Evolutionary conservation across 2,113 vertebrate species (phyloP).

Genomic region (Ageneiosus marmoratus): DNA sequence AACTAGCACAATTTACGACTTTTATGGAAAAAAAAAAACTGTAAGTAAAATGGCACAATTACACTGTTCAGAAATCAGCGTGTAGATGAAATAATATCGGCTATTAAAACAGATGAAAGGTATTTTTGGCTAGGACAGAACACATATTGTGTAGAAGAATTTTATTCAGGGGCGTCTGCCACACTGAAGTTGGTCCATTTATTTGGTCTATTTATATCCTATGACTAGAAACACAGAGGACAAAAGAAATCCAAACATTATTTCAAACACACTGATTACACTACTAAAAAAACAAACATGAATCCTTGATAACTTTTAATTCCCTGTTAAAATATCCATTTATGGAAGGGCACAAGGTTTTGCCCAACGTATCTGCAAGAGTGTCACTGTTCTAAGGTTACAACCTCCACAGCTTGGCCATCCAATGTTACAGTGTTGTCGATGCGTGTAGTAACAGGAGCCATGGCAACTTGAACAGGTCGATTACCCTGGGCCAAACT

Average conservation of each 20-base stretch:
- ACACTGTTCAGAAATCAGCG: slow-evolving; percentile 25
- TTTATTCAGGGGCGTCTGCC: slow-evolving; percentile 3
- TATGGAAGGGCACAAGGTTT: slow-evolving; percentile 56
- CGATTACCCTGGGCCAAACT: slow-evolving; percentile 96
- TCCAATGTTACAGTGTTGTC: slow-evolving; percentile 94
- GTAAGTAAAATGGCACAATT: slow-evolving; percentile 29
- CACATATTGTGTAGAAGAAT: slow-evolving; percentile 41
- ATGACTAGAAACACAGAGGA: slow-evolving; percentile 52
- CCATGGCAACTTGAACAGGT: slow-evolving; percentile 97
- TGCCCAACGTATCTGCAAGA: slow-evolving; percentile 46
- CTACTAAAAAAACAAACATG: slow-evolving; percentile 64
- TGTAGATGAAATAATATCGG: slow-evolving; percentile 33
- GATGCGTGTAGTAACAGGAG: slow-evolving; percentile 89
- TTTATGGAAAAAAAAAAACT: slow-evolving; percentile 1
- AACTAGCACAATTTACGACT: slow-evolving; percentile 36
- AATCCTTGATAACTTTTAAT: slow-evolving; percentile 51
- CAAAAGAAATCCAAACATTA: slow-evolving; percentile 51
- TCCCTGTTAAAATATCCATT: slow-evolving; percentile 68
- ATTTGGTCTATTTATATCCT: slow-evolving; percentile 64
- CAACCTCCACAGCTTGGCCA: slow-evolving; percentile 94
- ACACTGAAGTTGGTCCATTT: slow-evolving; percentile 39
- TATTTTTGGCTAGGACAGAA: slow-evolving; percentile 24
- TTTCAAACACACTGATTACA: slow-evolving; percentile 49
- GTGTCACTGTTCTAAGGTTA: slow-evolving; percentile 93
- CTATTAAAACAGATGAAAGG: slow-evolving; percentile 33